Evolutionary conservation across 1,140 invertebrate genomes (phyloP).

Genomic region (Drosophila bifasciata): DNA sequence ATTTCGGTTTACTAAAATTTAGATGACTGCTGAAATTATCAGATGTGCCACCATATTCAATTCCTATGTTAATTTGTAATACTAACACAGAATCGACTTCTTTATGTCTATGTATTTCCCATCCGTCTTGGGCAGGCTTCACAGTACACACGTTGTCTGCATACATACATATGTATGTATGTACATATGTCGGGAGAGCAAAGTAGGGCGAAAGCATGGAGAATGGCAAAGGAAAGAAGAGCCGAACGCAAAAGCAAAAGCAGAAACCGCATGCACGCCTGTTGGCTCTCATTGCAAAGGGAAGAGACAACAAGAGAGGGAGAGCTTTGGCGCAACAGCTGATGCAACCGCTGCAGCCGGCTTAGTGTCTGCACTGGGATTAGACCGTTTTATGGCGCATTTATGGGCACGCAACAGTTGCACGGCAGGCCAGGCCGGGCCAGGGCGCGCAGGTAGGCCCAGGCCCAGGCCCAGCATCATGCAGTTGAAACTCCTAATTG

Average conservation of each 20-base stretch:
- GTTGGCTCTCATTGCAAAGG: not conserved
- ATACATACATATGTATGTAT: constrained; percentile 4
- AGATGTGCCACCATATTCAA: no score
- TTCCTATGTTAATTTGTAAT: no score
- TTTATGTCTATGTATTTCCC: not conserved
- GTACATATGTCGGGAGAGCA: constrained; percentile 1
- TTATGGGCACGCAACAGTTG: constrained; percentile 66
- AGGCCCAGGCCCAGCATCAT: not conserved
- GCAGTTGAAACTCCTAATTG: constrained; percentile 48
- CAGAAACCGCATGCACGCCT: not conserved
- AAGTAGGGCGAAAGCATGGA: constrained; percentile 20
- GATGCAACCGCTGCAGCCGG: constrained; percentile 64
- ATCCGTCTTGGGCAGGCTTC: not conserved
- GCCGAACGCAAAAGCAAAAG: constrained; percentile 4
- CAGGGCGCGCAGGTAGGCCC: constrained; percentile 43
- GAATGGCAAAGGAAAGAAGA: constrained; percentile 1
- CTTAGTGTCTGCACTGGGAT: constrained; percentile 47
- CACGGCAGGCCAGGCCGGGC: not conserved
- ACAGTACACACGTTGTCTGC: constrained; percentile 6
- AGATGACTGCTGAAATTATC: no score
- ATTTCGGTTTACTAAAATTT: no score
- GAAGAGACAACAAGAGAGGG: constrained; percentile 11
- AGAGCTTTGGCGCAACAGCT: constrained; percentile 56
- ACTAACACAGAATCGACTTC: no score
- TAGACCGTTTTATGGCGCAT: constrained; percentile 65